Evolutionary conservation across 2,797 vertebrate genomes (phyloP), one percentile per base, ranked within the genome.

Genomic region (Mareca penelope): DNA sequence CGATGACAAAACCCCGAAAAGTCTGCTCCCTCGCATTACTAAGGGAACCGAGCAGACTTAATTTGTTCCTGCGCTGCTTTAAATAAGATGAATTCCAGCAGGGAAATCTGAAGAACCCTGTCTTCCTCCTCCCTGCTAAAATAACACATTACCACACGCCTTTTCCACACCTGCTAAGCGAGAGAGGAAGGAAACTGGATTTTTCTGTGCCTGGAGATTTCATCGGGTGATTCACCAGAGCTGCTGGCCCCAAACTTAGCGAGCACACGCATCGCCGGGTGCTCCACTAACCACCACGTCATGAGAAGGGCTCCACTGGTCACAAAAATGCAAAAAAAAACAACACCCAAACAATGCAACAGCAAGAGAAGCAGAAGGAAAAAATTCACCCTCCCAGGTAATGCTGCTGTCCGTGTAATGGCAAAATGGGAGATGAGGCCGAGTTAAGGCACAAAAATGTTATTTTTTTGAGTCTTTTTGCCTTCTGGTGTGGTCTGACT

Each of bases 151-250:
- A 29, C 23, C n/a, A 44, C 37, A n/a, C 18, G 12, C 44, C 14
- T 67, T 10, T 67, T 33, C 37, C 2, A 0, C 5, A 28, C 22
- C 53, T 65, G 35, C 11, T 6, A 55, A 56, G 31, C 1, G 6
- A 2, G 2, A 67, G 55, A 55, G 46, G 55, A 68, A 46, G 55
- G 46, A 24, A 50, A 48, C 9, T 23, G 21, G 5, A 0, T 14
- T 68, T 8, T 44, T 21, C 29, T 31, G 11, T 3, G 35, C 24
- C 48, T 31, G 13, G 40, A 48, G 35, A 13, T 42, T 63, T 63
- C 71, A 18, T 19, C 18, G 2, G 8, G 33, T 24, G 2, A 48
- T 56, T 69, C 26, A 21, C 28, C 19, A 21, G 7, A 21, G 23
- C 33, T 29, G 33, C 37, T 29, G 37, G 37, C 40, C 26, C 22